phyloP scores from a whole-genome alignment of 2,797 vertebrate species.

The Helostoma temminkii region DNA sequence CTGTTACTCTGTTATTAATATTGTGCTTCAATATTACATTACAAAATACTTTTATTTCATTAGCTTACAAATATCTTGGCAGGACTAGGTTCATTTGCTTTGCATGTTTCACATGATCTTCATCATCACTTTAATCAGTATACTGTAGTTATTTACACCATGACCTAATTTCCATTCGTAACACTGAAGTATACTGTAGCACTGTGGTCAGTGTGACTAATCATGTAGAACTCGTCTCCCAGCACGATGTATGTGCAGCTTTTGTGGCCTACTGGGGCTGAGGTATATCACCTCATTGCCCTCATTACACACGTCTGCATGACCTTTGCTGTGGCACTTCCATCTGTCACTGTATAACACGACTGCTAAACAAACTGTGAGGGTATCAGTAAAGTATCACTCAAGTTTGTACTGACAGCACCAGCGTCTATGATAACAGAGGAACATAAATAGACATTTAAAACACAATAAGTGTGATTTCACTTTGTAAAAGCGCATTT shows the following conservation, averaged over 20 bases:
- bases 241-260: neutral
- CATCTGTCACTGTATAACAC: constrained; percentile 28
- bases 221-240: neutral
- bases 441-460: neutral
- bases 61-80: too few species aligned
- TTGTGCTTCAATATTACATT: too few species aligned
- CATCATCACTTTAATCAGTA: too few species aligned
- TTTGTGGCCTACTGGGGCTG: constrained; percentile 7
- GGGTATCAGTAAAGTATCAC: constrained; percentile 2
- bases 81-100: too few species aligned
- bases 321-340: constrained; percentile 44
- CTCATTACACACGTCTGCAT: constrained; percentile 45
- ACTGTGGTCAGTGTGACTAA: too few species aligned
- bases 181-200: too few species aligned
- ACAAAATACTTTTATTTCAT: too few species aligned
- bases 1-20: too few species aligned
- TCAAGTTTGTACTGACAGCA: neutral
- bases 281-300: constrained; percentile 22
- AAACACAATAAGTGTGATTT: neutral
- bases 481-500: too few species aligned
- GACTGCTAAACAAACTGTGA: constrained; percentile 13
- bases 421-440: neutral
- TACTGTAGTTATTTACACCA: too few species aligned
- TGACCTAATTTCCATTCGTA: too few species aligned
- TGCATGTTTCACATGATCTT: too few species aligned